Conservation (phyloP, 1,140 invertebrate genomes). For the Neodiprion pinetum region DNA sequence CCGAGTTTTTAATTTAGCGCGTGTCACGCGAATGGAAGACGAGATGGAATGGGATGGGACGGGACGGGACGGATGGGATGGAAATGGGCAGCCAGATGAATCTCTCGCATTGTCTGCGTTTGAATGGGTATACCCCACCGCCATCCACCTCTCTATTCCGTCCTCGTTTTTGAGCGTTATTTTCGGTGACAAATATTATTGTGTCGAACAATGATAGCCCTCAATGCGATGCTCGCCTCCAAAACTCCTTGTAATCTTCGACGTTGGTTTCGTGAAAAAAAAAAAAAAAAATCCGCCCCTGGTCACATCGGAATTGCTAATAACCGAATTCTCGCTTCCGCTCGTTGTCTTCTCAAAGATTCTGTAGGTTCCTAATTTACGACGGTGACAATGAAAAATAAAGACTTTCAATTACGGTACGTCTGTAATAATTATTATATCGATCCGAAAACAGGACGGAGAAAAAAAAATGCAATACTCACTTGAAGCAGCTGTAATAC, state of each 20-base stretch:
- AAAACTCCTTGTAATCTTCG: conserved; percentile 52
- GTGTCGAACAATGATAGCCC: conserved; percentile 62
- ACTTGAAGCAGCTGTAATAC: too few species aligned
- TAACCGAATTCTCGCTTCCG: conserved; percentile 10
- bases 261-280: conserved; percentile 48
- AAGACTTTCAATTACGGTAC: background rate
- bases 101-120: conserved; percentile 60
- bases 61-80: conserved; percentile 35
- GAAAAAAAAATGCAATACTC: too few species aligned
- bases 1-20: conserved; percentile 61
- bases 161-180: conserved; percentile 55
- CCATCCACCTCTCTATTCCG: conserved; percentile 51
- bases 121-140: conserved; percentile 53
- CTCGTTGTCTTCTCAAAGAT: background rate
- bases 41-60: conserved; percentile 34
- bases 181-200: conserved; percentile 63
- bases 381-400: background rate
- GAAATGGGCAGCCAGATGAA: conserved; percentile 55
- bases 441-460: too few species aligned
- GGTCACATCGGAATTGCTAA: conserved; percentile 53
- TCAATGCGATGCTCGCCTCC: conserved; percentile 44
- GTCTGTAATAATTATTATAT: background rate
- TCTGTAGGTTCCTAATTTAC: background rate
- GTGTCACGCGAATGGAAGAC: conserved; percentile 51
- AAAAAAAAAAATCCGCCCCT: conserved; percentile 41